Evolutionary conservation across 2,888 invertebrate species (phyloP), one percentile per base, ranked within the genome.

Genomic region (Plemyria rubiginata): DNA sequence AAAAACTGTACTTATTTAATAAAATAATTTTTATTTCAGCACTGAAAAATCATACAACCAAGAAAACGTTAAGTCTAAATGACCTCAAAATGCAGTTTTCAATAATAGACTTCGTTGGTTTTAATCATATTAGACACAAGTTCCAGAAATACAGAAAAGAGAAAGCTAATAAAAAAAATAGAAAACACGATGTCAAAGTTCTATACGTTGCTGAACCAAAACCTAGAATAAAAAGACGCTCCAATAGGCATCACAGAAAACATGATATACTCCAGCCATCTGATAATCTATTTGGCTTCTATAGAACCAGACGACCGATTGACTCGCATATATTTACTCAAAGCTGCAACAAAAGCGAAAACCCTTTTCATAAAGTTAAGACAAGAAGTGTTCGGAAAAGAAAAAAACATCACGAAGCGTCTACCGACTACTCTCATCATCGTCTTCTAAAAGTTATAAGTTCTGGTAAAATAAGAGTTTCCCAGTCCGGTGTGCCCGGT

Each of bases 231-330:
- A 54, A 28, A 45, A 56, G 51, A 51, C 55, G 45, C 50, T 50
- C 9, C 11, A 4, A 16, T 28, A 56, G 4, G n/a, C 46, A 53
- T 12, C 40, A 7, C 8, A 61, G 22, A 46, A 53, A 40, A 40
- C 38, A 9, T 32, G 50, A 43, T n/a, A 12, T 9, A 8, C 49
- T 36, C 9, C 56, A 49, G 28, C 46, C 68, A 52, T 49, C 66
- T 1, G 67, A 62, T 43, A 72, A 78, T 16, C 52, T 71, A 6
- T 76, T 73, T 46, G 71, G 75, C 32, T 75, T 75, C 29, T 69
- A 67, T 22, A 72, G 65, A 56, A 72, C 51, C 29, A 68, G 66
- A 52, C 57, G 60, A 50, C 15, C 41, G 9, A 11, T 56, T 3
- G 59, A 65, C 53, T 66, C 64, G 29, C 48, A 62, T 62, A 40